Conservation (phyloP, 1,140 invertebrate species). For the Micrasema longulum region DNA sequence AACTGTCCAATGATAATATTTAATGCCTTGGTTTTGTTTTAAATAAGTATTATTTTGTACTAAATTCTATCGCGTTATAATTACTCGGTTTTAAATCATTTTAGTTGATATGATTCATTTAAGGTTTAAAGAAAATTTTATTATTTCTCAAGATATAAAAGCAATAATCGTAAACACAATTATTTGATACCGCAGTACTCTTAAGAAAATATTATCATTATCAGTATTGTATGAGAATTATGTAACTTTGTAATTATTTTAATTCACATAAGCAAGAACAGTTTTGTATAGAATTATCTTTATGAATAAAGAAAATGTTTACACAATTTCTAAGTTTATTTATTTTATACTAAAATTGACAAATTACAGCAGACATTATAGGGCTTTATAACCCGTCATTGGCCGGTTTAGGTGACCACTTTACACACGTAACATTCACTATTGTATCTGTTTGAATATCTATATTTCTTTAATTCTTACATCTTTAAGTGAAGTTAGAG, state of each 20-base stretch:
- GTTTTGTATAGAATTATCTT: conserved; percentile 7
- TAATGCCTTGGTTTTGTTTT: neutral
- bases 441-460: too few relatives aligned
- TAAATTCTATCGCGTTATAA: neutral
- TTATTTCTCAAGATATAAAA: neutral
- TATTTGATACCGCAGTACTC: neutral
- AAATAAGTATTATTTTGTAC: neutral
- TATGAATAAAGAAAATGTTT: conserved; percentile 20
- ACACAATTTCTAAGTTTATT: too few relatives aligned
- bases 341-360: too few relatives aligned
- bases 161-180: neutral
- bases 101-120: neutral
- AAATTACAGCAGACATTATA: too few relatives aligned
- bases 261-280: neutral
- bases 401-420: too few relatives aligned
- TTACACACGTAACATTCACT: too few relatives aligned
- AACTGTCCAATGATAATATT: neutral
- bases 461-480: too few relatives aligned
- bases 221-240: conserved; percentile 25
- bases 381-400: too few relatives aligned
- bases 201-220: conserved; percentile 11
- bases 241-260: neutral
- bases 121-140: neutral
- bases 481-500: too few relatives aligned
- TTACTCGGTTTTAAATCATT: neutral